Percentiles rank a stretch among this genome's conserved stretches.
These are phyloP conservation scores for Nesospiza acunhae DNA, from an alignment of 2,113 vertebrate species.

Conservation along the genomic window DNA sequence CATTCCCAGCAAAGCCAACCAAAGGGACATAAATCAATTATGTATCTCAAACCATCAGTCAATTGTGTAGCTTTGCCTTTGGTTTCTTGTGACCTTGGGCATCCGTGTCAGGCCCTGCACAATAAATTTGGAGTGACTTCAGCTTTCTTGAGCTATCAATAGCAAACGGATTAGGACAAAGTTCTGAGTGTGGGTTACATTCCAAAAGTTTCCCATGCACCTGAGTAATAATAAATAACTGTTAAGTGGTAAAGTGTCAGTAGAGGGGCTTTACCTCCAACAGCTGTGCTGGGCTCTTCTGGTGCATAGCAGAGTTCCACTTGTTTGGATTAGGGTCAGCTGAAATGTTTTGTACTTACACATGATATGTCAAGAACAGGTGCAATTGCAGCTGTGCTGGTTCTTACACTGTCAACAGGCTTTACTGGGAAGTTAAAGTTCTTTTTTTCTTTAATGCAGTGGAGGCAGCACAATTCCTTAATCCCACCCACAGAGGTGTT, in stretches of 20 bases:
- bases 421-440: not conserved
- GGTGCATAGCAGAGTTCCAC: not conserved
- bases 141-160: not conserved
- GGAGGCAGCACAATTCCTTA: not conserved
- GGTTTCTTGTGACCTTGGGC: not conserved
- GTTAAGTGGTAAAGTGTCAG: not conserved
- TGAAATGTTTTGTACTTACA: not conserved
- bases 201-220: not conserved
- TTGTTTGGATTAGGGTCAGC: not conserved
- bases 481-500: not conserved
- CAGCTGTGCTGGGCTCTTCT: not conserved
- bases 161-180: constrained; percentile 1
- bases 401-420: not conserved
- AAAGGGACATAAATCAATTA: not conserved
- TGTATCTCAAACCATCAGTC: not conserved
- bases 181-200: not conserved
- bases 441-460: not conserved
- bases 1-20: not conserved
- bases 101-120: not conserved
- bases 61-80: not conserved
- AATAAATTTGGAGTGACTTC: not conserved
- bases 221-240: not conserved
- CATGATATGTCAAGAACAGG: not conserved
- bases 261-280: not conserved
- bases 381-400: not conserved